Conservation (phyloP, 2,888 invertebrate genomes). For the Adela reaumurella region DNA sequence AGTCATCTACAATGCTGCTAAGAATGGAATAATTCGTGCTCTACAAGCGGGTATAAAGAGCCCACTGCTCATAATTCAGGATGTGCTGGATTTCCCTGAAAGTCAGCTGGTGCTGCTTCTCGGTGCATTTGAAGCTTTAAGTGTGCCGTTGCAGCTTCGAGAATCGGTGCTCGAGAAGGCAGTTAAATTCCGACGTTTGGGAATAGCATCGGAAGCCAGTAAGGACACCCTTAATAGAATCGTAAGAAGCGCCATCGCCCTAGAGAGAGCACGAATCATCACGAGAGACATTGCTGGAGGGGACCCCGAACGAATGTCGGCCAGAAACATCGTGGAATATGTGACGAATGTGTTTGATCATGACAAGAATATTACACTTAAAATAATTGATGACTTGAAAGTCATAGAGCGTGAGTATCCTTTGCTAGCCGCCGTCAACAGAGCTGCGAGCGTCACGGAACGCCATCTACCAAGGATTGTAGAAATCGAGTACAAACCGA, state of each 20-base stretch:
- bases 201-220: slow-evolving; percentile 58
- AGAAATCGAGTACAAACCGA: slow-evolving; percentile 62
- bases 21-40: slow-evolving; percentile 73
- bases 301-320: slow-evolving; percentile 88
- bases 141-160: slow-evolving; percentile 76
- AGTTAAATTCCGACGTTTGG: slow-evolving; percentile 59
- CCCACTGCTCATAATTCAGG: slow-evolving; percentile 73
- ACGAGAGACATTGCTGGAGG: slow-evolving; percentile 61
- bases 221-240: slow-evolving; percentile 53
- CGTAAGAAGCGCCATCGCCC: slow-evolving; percentile 56
- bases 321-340: slow-evolving; percentile 74
- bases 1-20: slow-evolving; percentile 64
- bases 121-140: slow-evolving; percentile 83
- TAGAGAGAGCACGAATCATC: slow-evolving; percentile 64
- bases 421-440: slow-evolving; percentile 68
- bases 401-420: slow-evolving; percentile 73
- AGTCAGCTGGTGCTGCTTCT: slow-evolving; percentile 76
- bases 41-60: slow-evolving; percentile 77
- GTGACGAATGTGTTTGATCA: slow-evolving; percentile 60
- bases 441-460: slow-evolving; percentile 66
- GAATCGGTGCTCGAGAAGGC: slow-evolving; percentile 60
- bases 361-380: slow-evolving; percentile 59
- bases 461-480: slow-evolving; percentile 61
- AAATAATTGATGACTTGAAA: slow-evolving; percentile 58
- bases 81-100: slow-evolving; percentile 64